phyloP scores from a whole-genome alignment of 2,888 invertebrate species.

The Cerastis rubricosa region DNA sequence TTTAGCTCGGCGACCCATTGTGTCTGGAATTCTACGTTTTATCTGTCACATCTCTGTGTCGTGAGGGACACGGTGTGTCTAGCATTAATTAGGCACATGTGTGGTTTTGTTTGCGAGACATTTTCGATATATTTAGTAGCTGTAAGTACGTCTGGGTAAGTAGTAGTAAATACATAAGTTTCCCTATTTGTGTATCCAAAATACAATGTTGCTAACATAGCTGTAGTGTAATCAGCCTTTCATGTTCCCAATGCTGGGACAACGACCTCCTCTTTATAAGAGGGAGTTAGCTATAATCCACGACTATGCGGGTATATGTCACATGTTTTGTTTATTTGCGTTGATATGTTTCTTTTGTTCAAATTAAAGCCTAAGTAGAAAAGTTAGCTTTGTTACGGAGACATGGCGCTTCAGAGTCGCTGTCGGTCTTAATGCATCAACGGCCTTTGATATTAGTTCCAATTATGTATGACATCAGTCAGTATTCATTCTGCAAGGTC shows the following conservation, averaged over 20 bases:
- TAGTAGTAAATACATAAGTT: not conserved
- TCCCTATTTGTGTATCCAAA: too few relatives aligned
- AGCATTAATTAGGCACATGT: conserved; percentile 44
- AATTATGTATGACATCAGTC: conserved; percentile 17
- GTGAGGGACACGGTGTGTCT: conserved; percentile 49
- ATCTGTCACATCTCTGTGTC: conserved; percentile 54
- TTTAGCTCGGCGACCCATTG: conserved; percentile 49
- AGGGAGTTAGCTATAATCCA: too few relatives aligned
- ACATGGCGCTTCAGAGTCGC: not conserved
- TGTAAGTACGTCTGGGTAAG: not conserved
- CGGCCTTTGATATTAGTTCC: not conserved
- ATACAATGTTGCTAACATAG: too few relatives aligned
- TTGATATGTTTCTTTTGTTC: too few relatives aligned
- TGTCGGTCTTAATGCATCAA: conserved; percentile 2
- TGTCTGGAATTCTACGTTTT: conserved; percentile 43
- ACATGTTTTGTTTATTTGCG: too few relatives aligned
- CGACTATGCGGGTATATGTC: too few relatives aligned
- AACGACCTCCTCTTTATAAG: too few relatives aligned
- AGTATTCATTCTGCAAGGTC: conserved; percentile 34
- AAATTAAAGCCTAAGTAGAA: not conserved
- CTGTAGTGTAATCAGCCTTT: too few relatives aligned
- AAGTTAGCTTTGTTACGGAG: not conserved
- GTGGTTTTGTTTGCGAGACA: conserved; percentile 14
- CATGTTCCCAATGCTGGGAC: too few relatives aligned
- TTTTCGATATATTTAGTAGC: conserved; percentile 5